Conservation (phyloP, 2,888 invertebrate genomes). For the Diarsia mendica region DNA sequence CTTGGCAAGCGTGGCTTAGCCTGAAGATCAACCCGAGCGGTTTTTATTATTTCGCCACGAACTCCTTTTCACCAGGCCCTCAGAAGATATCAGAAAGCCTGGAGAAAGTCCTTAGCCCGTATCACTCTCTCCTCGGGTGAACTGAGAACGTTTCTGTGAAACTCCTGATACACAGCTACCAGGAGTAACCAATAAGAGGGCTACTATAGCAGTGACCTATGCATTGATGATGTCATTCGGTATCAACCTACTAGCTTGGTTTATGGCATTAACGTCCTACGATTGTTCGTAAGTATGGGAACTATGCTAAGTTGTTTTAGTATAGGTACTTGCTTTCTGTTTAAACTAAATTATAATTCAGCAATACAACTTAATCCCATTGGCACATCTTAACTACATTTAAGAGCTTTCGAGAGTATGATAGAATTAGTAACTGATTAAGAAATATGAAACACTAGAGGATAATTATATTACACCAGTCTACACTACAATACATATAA, state of each 20-base stretch:
- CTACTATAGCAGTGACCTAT: slow-evolving; percentile 19
- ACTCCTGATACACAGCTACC: not conserved
- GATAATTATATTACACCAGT: too few relatives aligned
- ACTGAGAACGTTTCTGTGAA: not conserved
- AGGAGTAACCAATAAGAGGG: not conserved
- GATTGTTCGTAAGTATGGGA: slow-evolving; percentile 31
- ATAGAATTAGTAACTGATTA: not conserved
- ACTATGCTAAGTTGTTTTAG: slow-evolving; percentile 7
- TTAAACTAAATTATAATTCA: too few relatives aligned
- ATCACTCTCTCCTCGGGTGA: not conserved
- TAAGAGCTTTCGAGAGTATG: not conserved
- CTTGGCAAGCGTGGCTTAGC: not conserved
- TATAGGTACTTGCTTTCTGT: not conserved
- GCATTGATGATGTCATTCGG: slow-evolving; percentile 36
- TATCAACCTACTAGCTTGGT: slow-evolving; percentile 15
- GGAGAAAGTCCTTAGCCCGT: not conserved
- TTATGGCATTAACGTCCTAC: slow-evolving; percentile 35
- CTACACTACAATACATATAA: too few relatives aligned
- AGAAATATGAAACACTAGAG: not conserved
- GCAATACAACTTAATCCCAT: not conserved
- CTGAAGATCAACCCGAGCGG: not conserved
- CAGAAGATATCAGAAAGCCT: not conserved
- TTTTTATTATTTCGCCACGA: not conserved
- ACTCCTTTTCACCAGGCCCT: not conserved
- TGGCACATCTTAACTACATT: not conserved